Conservation (phyloP, 2,113 vertebrate genomes). For the Morone chrysops region DNA sequence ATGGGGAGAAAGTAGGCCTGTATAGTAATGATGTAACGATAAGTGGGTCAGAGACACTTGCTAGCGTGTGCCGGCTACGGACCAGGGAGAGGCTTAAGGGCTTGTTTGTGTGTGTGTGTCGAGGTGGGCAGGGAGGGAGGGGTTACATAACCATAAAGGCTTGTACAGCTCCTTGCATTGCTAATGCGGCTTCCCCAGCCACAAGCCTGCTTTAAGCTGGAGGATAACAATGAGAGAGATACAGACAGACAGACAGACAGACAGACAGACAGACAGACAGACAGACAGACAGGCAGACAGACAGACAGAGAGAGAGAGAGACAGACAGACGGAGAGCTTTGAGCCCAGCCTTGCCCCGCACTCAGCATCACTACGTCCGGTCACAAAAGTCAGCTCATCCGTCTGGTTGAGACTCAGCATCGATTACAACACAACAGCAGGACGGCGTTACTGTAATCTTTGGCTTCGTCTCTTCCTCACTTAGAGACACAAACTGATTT, state of each 20-base stretch:
- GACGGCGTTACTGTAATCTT: background rate
- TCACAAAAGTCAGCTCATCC: slow-evolving; percentile 26
- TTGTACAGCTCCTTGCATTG: slow-evolving; percentile 73
- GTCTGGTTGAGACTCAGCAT: slow-evolving; percentile 9
- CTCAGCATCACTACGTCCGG: slow-evolving; percentile 25
- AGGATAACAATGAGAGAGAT: slow-evolving; percentile 76
- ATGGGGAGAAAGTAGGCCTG: slow-evolving; percentile 48
- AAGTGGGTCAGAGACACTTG: slow-evolving; percentile 70
- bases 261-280: background rate
- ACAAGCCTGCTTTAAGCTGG: slow-evolving; percentile 71
- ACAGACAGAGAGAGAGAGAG: background rate
- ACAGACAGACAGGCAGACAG: background rate
- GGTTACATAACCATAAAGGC: slow-evolving; percentile 81
- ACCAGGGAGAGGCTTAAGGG: slow-evolving; percentile 80
- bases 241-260: background rate
- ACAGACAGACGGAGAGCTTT: slow-evolving; percentile 2
- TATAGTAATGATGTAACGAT: slow-evolving; percentile 76
- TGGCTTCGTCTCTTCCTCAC: too few species aligned
- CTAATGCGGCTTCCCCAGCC: slow-evolving; percentile 80
- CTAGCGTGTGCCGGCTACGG: slow-evolving; percentile 61
- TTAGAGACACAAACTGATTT: too few species aligned
- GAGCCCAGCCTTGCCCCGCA: slow-evolving; percentile 18
- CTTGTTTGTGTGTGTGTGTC: slow-evolving; percentile 65
- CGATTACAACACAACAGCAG: background rate
- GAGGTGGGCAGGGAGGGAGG: slow-evolving; percentile 25